A percentile compares a stretch with the other conserved stretches of the same genome.
Conservation (phyloP, 2,888 invertebrate genomes). For the Podotricha telesiphe region DNA sequence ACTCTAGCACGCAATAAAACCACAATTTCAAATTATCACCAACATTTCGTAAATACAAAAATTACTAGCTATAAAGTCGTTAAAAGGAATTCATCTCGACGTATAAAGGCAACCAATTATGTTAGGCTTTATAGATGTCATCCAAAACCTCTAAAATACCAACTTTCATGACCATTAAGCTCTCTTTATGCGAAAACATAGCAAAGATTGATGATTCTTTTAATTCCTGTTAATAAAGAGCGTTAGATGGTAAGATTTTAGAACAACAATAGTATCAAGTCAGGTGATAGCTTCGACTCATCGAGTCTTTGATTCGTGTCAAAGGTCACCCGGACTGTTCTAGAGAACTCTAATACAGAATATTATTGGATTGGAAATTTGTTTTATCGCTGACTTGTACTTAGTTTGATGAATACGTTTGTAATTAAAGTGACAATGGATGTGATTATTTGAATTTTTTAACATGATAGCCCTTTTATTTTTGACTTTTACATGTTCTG, state of each 20-base stretch:
- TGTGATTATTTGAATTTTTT: constrained; percentile 26
- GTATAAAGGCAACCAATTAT: constrained; percentile 13
- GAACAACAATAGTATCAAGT: constrained; percentile 76
- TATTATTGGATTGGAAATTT: constrained; percentile 51
- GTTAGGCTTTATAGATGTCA: constrained; percentile 8
- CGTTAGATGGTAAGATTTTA: constrained; percentile 64
- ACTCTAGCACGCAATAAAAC: background rate
- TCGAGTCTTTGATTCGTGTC: constrained; percentile 60
- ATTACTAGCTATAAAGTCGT: constrained; percentile 3
- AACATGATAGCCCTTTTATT: constrained; percentile 21
- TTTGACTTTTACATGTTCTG: constrained; percentile 10
- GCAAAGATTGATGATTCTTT: constrained; percentile 43
- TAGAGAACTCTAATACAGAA: constrained; percentile 69
- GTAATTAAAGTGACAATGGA: constrained; percentile 36
- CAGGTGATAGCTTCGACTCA: constrained; percentile 71
- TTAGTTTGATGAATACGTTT: constrained; percentile 43
- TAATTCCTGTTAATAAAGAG: constrained; percentile 43
- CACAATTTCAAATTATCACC: constrained; percentile 9
- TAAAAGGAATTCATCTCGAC: constrained; percentile 6
- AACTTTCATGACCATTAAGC: constrained; percentile 29
- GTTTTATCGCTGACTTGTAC: constrained; percentile 53
- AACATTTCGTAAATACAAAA: constrained; percentile 2
- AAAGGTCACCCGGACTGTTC: constrained; percentile 57
- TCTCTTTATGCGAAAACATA: constrained; percentile 35
- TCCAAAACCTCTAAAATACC: background rate